Evolutionary conservation across 2,888 invertebrate genomes (phyloP).

Genomic region (Choreutis nemorana): DNA sequence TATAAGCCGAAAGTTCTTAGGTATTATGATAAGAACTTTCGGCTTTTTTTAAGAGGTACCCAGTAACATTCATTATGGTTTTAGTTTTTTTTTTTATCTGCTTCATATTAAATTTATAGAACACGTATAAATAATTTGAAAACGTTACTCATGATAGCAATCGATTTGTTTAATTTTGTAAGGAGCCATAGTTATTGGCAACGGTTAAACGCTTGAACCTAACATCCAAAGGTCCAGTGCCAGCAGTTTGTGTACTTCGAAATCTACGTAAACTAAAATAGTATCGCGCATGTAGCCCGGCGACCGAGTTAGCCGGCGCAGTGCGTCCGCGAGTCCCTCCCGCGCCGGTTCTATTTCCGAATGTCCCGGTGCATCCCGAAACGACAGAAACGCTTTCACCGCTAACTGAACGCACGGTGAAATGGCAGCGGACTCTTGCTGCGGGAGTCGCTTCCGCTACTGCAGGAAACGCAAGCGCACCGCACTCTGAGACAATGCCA

Average conservation of each 20-base stretch:
- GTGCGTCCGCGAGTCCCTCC: conserved; percentile 56
- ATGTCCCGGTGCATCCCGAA: conserved; percentile 49
- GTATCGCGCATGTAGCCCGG: conserved; percentile 54
- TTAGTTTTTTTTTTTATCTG: too few relatives aligned
- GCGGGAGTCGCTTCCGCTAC: conserved; percentile 45
- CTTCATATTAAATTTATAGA: too few relatives aligned
- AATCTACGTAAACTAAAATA: conserved; percentile 64
- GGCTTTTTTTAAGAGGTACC: too few relatives aligned
- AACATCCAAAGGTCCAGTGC: conserved; percentile 49
- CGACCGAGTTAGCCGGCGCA: conserved; percentile 62
- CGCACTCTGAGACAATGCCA: conserved; percentile 42
- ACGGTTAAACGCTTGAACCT: too few relatives aligned
- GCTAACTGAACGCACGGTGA: conserved; percentile 36
- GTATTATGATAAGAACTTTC: too few relatives aligned
- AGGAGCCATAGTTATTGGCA: too few relatives aligned
- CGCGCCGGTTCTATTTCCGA: conserved; percentile 62
- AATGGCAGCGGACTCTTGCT: conserved; percentile 59
- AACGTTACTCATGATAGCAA: too few relatives aligned
- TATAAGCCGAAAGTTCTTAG: too few relatives aligned
- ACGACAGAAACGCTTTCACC: conserved; percentile 47
- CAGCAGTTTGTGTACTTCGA: conserved; percentile 55
- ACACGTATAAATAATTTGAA: too few relatives aligned
- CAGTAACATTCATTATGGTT: too few relatives aligned
- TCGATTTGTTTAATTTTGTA: too few relatives aligned
- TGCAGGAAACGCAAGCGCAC: conserved; percentile 47